A percentile compares a stretch with the other conserved stretches of the same genome.
Conservation (phyloP, 1,140 invertebrate species). For the Ips nitidus region DNA sequence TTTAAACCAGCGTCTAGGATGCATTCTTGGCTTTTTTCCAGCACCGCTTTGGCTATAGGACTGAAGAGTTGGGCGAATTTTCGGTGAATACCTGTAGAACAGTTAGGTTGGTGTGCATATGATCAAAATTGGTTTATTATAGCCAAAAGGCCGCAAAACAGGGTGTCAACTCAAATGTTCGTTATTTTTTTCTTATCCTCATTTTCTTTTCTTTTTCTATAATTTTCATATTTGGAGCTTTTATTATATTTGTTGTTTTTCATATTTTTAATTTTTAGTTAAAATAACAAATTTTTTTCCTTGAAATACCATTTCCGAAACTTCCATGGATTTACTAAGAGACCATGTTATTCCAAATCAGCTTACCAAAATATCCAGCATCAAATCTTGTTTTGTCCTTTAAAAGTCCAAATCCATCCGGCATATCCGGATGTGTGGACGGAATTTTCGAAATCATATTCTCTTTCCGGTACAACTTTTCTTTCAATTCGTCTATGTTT, state of each 20-base stretch:
- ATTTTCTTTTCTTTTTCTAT: too few species aligned
- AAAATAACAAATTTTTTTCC: too few species aligned
- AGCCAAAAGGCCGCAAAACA: conserved; percentile 45
- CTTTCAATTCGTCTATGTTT: conserved; percentile 26
- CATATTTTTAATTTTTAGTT: too few species aligned
- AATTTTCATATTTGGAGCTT: too few species aligned
- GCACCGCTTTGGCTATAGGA: conserved; percentile 80
- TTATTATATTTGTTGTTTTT: too few species aligned
- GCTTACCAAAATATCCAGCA: conserved; percentile 70
- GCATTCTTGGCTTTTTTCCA: conserved; percentile 84
- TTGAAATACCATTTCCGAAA: too few species aligned
- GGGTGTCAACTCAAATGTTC: too few species aligned
- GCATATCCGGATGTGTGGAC: conserved; percentile 68
- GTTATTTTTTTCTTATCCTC: too few species aligned
- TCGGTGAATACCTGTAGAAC: conserved; percentile 51
- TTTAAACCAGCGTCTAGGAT: conserved; percentile 83
- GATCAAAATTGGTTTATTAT: conserved; percentile 56
- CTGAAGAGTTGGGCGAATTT: conserved; percentile 70
- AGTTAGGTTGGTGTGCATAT: conserved; percentile 59
- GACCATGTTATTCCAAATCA: too few species aligned
- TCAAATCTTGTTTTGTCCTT: conserved; percentile 76
- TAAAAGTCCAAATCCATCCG: conserved; percentile 75
- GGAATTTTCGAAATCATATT: conserved; percentile 80
- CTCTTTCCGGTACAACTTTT: conserved; percentile 34
- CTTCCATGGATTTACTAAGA: too few species aligned